phyloP scores from a whole-genome alignment of 1,140 invertebrate genomes.

The Oryctes rhinoceros region DNA sequence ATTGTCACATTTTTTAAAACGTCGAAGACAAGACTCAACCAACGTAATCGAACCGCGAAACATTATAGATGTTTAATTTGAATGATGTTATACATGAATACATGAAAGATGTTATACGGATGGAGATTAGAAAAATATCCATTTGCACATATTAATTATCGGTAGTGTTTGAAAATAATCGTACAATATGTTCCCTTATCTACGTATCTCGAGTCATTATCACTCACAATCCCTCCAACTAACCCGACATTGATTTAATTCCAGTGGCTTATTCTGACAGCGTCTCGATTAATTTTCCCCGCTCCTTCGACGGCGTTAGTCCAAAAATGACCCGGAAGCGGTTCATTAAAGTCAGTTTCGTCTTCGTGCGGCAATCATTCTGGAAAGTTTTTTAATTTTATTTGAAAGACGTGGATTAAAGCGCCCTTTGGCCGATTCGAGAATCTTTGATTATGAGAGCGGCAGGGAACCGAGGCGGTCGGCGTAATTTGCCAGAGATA shows the following conservation, averaged over 20 bases:
- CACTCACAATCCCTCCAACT: no score
- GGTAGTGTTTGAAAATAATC: no score
- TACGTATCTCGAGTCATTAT: no score
- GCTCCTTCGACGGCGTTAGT: background rate
- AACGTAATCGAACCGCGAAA: no score
- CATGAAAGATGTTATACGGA: no score
- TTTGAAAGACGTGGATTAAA: slow-evolving; percentile 16
- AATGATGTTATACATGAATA: no score
- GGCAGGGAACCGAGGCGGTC: background rate
- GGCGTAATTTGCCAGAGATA: slow-evolving; percentile 24
- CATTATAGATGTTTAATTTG: no score
- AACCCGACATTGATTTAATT: slow-evolving; percentile 7
- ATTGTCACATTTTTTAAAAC: no score
- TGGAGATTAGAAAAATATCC: no score
- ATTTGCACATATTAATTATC: no score
- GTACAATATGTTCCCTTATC: no score
- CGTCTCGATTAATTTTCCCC: background rate
- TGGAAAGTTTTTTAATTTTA: slow-evolving; percentile 19
- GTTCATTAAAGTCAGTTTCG: slow-evolving; percentile 9
- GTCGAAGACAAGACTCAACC: no score
- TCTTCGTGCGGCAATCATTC: slow-evolving; percentile 24
- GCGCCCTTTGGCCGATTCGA: background rate
- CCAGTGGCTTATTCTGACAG: background rate
- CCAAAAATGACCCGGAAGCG: background rate
- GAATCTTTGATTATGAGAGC: slow-evolving; percentile 17